Evolutionary conservation across 2,888 invertebrate species (phyloP), one percentile per base, ranked within the genome.

Genomic region (Cryptus armator): DNA sequence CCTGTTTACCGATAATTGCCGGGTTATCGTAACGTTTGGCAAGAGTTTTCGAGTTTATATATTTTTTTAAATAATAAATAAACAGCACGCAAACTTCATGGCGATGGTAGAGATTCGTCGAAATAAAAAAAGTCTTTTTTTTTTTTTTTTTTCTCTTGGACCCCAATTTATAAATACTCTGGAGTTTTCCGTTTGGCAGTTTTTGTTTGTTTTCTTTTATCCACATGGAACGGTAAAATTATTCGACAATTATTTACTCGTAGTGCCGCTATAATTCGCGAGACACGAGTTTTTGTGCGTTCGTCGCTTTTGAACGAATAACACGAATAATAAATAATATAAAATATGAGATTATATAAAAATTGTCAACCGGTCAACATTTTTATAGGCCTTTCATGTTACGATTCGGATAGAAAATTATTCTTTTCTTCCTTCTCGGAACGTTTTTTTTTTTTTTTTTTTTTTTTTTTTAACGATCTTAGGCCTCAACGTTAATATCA

Each of bases 101-200:
- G 59, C 59, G 24, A 29, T 59, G 14, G 24, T 59, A 59, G 14
- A 29, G 14, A 32, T 16, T 56, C 56, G 0, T 72, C 51, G 37
- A 12, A 46, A 62, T 62, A 46, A 24, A 24, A 24, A 62, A 24
- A 44, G 2, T 74, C 62, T n/a, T 6, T 5, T 43, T 19, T 19
- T 59, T 44, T 74, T 48, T n/a, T 6, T 5, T 43, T 19, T 19
- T 59, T 44, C 68, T n/a, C 56, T 51, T 56, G 56, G 53, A 77
- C 68, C 67, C 56, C 29, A 16, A 4, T 32, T 67, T 59, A 19
- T 56, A 29, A 44, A 68, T 59, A 5, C 44, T 56, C 56, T 19
- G 56, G 68, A 77, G 77, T 37, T 67, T 62, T 48, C 32, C 46
- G 56, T 67, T 77, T 68, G 77, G 77, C 77, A 77, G 68, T 77